Percentiles rank a stretch among this genome's conserved stretches.
Conservation (phyloP, 2,888 invertebrate species). For the Euplexia lucipara region DNA sequence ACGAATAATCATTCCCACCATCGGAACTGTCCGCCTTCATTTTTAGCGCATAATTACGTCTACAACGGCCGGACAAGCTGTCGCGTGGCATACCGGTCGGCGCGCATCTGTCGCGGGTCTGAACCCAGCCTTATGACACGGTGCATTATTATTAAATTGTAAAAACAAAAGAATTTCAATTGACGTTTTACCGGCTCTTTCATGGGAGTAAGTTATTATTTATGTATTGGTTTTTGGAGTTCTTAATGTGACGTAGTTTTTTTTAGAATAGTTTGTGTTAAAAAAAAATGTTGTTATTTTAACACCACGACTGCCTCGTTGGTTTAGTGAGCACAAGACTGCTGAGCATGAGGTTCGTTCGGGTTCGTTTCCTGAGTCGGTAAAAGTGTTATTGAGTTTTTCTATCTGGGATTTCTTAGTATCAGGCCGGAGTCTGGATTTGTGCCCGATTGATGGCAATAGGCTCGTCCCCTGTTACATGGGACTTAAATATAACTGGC, state of each 20-base stretch:
- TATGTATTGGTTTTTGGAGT: neutral
- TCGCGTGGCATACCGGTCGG: slow-evolving; percentile 82
- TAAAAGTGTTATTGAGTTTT: too few species aligned
- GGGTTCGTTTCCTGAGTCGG: too few species aligned
- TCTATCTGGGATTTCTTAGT: too few species aligned
- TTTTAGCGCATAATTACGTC: slow-evolving; percentile 81
- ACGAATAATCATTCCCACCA: slow-evolving; percentile 51
- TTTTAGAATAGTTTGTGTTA: too few species aligned
- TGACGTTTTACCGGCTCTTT: slow-evolving; percentile 22
- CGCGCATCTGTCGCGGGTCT: slow-evolving; percentile 81
- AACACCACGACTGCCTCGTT: too few species aligned
- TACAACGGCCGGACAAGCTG: slow-evolving; percentile 86
- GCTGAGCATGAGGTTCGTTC: neutral
- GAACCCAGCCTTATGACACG: slow-evolving; percentile 70
- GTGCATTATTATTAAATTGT: slow-evolving; percentile 30
- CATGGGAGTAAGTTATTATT: neutral
- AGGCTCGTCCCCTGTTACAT: too few species aligned
- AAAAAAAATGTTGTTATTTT: too few species aligned
- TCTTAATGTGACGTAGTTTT: neutral
- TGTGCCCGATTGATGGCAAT: too few species aligned
- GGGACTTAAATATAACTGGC: too few species aligned
- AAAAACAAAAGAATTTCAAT: slow-evolving; percentile 52
- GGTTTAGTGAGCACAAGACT: neutral
- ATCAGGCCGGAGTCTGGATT: too few species aligned
- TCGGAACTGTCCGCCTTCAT: slow-evolving; percentile 71